Base-by-base conservation (phyloP, 2,888 invertebrate genomes). In the Norana najaformis region DNA sequence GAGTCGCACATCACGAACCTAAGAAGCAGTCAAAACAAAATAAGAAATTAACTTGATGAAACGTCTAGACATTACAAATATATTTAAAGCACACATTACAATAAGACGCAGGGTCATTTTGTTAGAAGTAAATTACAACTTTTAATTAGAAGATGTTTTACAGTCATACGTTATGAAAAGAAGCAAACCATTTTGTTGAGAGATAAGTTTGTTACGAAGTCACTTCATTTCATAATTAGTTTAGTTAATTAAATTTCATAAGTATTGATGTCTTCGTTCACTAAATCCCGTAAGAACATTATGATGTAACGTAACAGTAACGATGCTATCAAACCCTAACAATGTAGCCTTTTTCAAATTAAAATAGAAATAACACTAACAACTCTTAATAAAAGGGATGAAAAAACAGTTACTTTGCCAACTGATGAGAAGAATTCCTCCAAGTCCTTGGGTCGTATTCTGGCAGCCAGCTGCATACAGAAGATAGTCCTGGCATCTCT, bases 391-490 rank as follows among this genome's bases (percentile, higher is more conserved):
- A 11, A 69, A 83, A 36, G 20, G 18, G 30, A 4, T 39, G 0
- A n/a, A 34, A 5, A 39, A 83, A 47, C 23, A 37, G 91, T 90
- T 93, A 98, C 98, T 96, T 98, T 98, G 88, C 99, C 99, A 91
- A 99, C 99, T 91, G 98, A 97, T 41, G 98, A 98, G 95, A 99
- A 99, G 95, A 99, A 99, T 95, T 99, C 99, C 95, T 99, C 98
- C 92, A 99, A 95, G 95, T 99, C 99, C 92, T 98, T 96, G 90
- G 97, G 98, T 93, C 98, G 96, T 93, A 98, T 98, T 93, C 97
- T 96, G 94, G 98, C 98, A 90, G 98, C 98, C 90, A 99, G 95
- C 95, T 99, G 99, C 98, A 99, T 99, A 94, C 98, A 98, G 95
- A 99, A 99, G 13, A 99, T 98, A 88, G 99, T 99, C 82, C 99